These are phyloP conservation scores for Dichetophora obliterata DNA, from an alignment of 2,888 invertebrate genomes.

Conservation along the genomic window DNA sequence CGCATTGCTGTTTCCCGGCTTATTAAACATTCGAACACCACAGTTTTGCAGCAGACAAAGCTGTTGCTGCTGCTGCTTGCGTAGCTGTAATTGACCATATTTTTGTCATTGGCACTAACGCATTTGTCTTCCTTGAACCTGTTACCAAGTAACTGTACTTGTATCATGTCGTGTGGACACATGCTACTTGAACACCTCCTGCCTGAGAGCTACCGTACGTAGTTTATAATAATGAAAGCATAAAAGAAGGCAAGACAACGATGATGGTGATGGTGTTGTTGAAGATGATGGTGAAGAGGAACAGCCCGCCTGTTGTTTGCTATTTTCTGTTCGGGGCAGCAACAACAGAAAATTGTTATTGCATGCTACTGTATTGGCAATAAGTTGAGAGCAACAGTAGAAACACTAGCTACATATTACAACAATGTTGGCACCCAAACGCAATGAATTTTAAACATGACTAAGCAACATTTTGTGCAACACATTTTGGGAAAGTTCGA, in stretches of 20 bases:
- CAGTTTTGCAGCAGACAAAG: neutral
- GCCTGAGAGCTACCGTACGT: neutral
- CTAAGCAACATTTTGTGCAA: too few relatives aligned
- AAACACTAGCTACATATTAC: neutral
- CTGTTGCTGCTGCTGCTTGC: neutral
- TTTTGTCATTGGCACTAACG: constrained; percentile 4
- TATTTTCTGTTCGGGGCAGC: too few relatives aligned
- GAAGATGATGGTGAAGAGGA: neutral
- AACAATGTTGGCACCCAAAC: neutral
- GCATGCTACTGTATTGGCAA: constrained; percentile 5
- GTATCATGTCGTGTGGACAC: constrained; percentile 28
- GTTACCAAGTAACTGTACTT: constrained; percentile 27
- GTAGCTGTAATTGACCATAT: neutral
- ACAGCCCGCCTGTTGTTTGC: too few relatives aligned
- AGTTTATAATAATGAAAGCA: neutral
- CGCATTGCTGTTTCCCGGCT: too few relatives aligned
- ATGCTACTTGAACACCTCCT: constrained; percentile 25
- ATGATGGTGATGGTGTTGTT: neutral
- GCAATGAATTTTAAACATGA: neutral
- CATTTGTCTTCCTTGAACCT: constrained; percentile 2
- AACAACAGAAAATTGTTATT: neutral
- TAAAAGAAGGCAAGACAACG: too few relatives aligned
- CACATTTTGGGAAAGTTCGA: too few relatives aligned
- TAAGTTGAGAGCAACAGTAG: neutral
- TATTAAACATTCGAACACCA: neutral